Evolutionary conservation across 2,888 invertebrate species (phyloP).

Genomic region (Exocentrus adspersus): DNA sequence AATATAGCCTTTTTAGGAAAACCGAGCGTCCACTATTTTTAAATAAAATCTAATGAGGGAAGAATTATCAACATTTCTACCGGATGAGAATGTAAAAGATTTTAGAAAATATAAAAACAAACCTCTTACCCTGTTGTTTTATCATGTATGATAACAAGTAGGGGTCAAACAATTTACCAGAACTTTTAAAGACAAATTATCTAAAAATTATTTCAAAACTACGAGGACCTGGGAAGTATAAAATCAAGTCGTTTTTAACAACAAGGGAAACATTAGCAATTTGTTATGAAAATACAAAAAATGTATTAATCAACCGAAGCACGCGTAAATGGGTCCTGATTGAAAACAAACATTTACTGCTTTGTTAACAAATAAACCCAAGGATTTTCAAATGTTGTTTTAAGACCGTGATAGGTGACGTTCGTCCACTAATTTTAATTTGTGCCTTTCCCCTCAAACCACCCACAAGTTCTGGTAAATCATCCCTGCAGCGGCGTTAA

Average conservation of each 20-base stretch:
- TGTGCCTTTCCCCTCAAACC: not conserved
- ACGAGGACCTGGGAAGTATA: not conserved
- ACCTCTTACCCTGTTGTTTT: conserved; percentile 19
- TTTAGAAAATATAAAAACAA: not conserved
- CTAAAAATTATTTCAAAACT: too few species aligned
- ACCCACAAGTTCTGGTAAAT: conserved; percentile 9
- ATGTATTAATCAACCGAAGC: too few species aligned
- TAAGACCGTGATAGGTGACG: too few species aligned
- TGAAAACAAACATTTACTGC: too few species aligned
- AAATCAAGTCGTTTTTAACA: too few species aligned
- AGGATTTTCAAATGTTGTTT: too few species aligned
- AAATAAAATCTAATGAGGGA: not conserved
- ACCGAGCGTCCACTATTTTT: not conserved
- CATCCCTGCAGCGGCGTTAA: not conserved
- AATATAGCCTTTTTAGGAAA: not conserved
- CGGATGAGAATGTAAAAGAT: not conserved
- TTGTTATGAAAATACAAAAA: too few species aligned
- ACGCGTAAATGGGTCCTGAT: too few species aligned
- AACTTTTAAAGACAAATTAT: not conserved
- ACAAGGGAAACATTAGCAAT: too few species aligned
- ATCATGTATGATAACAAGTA: conserved; percentile 16
- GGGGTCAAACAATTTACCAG: conserved; percentile 4
- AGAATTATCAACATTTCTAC: not conserved
- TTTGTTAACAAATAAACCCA: too few species aligned
- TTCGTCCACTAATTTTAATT: not conserved